Evolutionary conservation across 2,888 invertebrate species (phyloP).

Genomic region (Macroteleia sp.): DNA sequence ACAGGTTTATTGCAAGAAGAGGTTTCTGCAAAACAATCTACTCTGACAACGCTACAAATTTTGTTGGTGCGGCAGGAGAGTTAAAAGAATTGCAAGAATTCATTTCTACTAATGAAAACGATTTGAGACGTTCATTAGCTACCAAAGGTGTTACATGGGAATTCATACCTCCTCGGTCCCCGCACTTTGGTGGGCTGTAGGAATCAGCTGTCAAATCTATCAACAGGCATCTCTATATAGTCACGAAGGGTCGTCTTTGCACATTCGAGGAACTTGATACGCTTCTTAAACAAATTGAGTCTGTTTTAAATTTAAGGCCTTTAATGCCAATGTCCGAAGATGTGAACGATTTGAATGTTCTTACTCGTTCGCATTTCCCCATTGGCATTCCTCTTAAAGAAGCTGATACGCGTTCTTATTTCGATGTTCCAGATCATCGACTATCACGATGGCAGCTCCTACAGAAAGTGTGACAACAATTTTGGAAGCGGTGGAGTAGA

Average conservation of each 20-base stretch:
- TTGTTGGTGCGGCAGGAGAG: background rate
- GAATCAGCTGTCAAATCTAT: slow-evolving; percentile 68
- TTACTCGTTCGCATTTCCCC: slow-evolving; percentile 73
- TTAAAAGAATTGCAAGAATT: background rate
- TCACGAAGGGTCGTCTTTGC: background rate
- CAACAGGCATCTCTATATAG: slow-evolving; percentile 65
- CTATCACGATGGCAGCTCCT: background rate
- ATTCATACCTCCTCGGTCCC: background rate
- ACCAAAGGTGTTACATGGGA: background rate
- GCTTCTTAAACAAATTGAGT: slow-evolving; percentile 59
- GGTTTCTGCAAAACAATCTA: slow-evolving; percentile 22
- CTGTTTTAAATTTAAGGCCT: slow-evolving; percentile 61
- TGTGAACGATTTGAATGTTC: slow-evolving; percentile 51
- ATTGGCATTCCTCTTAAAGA: background rate
- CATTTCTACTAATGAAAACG: background rate
- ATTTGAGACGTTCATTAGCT: background rate
- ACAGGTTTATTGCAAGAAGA: slow-evolving; percentile 54
- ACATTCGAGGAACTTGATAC: slow-evolving; percentile 68
- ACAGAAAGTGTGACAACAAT: background rate
- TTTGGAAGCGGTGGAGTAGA: background rate
- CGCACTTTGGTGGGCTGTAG: slow-evolving; percentile 29
- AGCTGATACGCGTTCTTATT: background rate
- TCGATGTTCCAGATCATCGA: background rate
- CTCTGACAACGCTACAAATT: background rate
- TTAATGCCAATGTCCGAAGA: slow-evolving; percentile 11